Conservation (phyloP, 2,797 vertebrate genomes). For the Simalia tracyae region DNA sequence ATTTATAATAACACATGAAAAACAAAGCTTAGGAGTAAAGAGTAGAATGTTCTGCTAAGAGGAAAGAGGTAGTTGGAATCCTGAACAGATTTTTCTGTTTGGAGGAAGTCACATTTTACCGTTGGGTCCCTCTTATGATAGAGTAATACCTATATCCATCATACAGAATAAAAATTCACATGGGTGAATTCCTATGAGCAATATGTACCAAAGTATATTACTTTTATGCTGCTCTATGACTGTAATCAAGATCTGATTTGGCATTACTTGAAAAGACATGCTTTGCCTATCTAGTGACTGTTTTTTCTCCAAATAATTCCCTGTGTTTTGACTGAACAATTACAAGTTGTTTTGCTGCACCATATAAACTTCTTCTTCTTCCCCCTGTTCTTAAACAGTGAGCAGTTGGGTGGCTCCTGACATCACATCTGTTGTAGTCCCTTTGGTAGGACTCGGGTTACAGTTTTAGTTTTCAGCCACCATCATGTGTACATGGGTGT, state of each 20-base stretch:
- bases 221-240: not conserved
- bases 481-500: not conserved
- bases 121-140: not conserved
- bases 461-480: not conserved
- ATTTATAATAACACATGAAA: not conserved
- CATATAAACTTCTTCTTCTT: not conserved
- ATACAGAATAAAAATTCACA: not conserved
- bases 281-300: not conserved
- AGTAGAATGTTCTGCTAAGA: not conserved
- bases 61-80: not conserved
- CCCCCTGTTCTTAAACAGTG: not conserved
- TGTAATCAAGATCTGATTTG: not conserved
- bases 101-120: not conserved
- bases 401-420: not conserved
- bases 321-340: not conserved
- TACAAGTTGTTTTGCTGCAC: not conserved
- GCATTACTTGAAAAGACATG: not conserved
- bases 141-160: not conserved
- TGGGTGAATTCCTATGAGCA: not conserved
- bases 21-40: not conserved
- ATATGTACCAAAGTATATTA: not conserved
- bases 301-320: not conserved
- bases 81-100: not conserved
- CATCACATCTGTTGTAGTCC: not conserved
- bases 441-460: not conserved